phyloP scores from a whole-genome alignment of 2,113 vertebrate genomes.

The Zapornia atra region DNA sequence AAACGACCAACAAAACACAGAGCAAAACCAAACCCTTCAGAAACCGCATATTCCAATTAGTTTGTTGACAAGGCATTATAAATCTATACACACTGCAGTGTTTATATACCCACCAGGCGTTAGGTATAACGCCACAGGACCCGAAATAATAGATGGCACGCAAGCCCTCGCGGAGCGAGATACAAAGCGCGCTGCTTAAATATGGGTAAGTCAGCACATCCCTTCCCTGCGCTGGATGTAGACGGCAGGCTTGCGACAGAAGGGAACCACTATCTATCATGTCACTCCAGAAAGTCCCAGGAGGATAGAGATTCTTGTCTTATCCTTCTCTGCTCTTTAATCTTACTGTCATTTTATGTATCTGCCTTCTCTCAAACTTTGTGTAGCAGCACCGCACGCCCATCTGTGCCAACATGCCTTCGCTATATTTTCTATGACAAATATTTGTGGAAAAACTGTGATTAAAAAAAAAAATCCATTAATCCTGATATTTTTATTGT shows the following conservation, averaged over 20 bases:
- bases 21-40: neutral
- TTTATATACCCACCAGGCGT: neutral
- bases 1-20: neutral
- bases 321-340: constrained; percentile 27
- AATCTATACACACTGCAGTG: neutral
- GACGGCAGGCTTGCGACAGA: neutral
- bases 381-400: constrained; percentile 63
- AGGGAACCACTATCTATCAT: constrained; percentile 32
- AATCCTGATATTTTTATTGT: constrained; percentile 81
- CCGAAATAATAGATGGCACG: neutral
- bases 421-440: constrained; percentile 79
- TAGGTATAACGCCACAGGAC: neutral
- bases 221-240: neutral
- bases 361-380: constrained; percentile 58
- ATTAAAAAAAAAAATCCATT: constrained; percentile 70
- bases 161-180: neutral
- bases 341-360: constrained; percentile 66
- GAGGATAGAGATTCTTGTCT: constrained; percentile 44
- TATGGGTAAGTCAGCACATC: neutral
- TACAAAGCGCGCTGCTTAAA: too few relatives aligned
- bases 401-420: constrained; percentile 79
- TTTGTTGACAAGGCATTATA: neutral
- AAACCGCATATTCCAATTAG: neutral
- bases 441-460: constrained; percentile 81
- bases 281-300: constrained; percentile 60